A percentile compares a stretch with the other conserved stretches of the same genome.
Conservation (phyloP, 1,140 invertebrate species). For the Portunus trituberculatus region DNA sequence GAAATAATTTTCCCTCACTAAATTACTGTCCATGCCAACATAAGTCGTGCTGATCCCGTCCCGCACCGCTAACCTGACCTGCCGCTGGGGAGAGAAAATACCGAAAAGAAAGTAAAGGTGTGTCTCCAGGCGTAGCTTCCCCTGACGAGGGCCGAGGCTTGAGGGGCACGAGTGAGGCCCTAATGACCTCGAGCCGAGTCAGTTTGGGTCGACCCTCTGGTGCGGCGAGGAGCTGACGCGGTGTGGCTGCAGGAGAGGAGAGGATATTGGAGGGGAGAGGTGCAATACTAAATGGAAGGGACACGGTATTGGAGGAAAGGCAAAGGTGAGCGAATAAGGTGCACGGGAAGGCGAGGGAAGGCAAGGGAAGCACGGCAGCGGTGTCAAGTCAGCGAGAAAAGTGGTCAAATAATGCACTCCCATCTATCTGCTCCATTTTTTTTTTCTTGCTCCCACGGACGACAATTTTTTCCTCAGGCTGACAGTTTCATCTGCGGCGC, state of each 20-base stretch:
- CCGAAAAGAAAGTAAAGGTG: neutral
- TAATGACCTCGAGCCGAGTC: neutral
- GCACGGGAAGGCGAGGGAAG: neutral
- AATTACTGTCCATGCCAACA: too few relatives aligned
- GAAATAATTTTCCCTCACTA: too few relatives aligned
- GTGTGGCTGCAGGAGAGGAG: neutral
- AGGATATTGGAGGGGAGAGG: slow-evolving; percentile 1
- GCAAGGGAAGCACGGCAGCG: neutral
- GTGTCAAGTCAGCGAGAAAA: neutral
- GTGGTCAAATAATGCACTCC: neutral
- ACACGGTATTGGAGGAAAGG: neutral
- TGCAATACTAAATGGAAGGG: neutral
- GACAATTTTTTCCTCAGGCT: neutral
- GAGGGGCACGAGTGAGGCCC: neutral
- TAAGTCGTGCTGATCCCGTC: too few relatives aligned
- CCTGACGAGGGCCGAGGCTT: neutral
- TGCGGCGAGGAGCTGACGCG: neutral
- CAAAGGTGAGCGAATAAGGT: neutral
- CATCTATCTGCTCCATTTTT: neutral
- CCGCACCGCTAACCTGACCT: too few relatives aligned
- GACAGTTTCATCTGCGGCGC: neutral
- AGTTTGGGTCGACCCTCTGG: neutral
- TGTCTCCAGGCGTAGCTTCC: neutral
- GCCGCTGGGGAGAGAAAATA: neutral
- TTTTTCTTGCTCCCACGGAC: neutral